Conservation (phyloP, 2,888 invertebrate genomes). For the Didymodactylos carnosus region DNA sequence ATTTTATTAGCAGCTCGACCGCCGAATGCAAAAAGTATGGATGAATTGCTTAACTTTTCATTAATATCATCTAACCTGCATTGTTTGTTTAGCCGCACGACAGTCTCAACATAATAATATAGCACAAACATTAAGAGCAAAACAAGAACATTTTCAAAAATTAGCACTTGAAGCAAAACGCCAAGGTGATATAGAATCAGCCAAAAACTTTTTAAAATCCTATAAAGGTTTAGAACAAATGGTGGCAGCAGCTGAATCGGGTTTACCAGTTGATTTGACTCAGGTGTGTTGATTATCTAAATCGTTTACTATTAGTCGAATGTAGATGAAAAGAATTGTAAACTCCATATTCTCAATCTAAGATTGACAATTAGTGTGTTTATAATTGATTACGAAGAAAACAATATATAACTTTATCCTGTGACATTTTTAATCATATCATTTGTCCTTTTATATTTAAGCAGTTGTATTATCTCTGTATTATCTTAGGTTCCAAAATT, state of each 20-base stretch:
- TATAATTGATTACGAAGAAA: too few relatives aligned
- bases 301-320: too few relatives aligned
- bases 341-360: too few relatives aligned
- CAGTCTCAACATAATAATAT: conserved; percentile 44
- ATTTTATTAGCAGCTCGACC: too few relatives aligned
- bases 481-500: not conserved
- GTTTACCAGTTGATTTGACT: conserved; percentile 47
- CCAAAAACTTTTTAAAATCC: not conserved
- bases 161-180: conserved; percentile 73
- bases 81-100: not conserved
- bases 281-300: too few relatives aligned
- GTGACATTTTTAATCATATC: too few relatives aligned
- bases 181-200: conserved; percentile 37
- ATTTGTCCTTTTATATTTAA: too few relatives aligned
- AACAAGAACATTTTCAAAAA: conserved; percentile 64
- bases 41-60: not conserved
- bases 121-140: conserved; percentile 51
- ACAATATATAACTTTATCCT: too few relatives aligned
- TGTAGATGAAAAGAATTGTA: too few relatives aligned
- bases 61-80: too few relatives aligned
- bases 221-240: conserved; percentile 61
- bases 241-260: conserved; percentile 63
- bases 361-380: too few relatives aligned
- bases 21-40: not conserved
- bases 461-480: too few relatives aligned